Evolutionary conservation across 2,888 invertebrate species (phyloP), one percentile per base, ranked within the genome.

Genomic region (Mythimna ferrago): DNA sequence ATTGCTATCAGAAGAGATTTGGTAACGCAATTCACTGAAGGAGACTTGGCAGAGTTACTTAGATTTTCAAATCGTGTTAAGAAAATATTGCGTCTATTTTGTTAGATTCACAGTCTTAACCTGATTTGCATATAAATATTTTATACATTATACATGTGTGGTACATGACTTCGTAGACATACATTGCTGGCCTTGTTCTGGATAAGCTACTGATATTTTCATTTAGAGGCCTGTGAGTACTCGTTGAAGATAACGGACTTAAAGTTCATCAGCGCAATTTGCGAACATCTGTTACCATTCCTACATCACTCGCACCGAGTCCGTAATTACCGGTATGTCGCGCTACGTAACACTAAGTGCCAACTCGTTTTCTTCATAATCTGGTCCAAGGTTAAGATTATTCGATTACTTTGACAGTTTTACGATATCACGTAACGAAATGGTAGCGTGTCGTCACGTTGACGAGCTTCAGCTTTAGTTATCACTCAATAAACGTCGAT

Each of bases 251-350:
- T 75, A 78, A 69, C 76, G 58, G 44, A 66, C 71, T 79, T 82
- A 81, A 81, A 81, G 81, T 81, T 82, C 82, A 82, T 71, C 67
- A 68, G n/a, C 16, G 78, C 56, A 76, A 71, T 76, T 82, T 64
- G 38, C 69, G 66, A 83, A 79, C 86, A 85, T 83, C 79, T 84
- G 86, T 83, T 81, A 76, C 72, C 48, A 73, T 81, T 83, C 54
- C 67, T 67, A 60, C 73, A 35, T 58, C 54, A 69, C 65, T 66
- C 35, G 48, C 16, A 54, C 53, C n/a, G 38, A 66, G 66, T 60
- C 61, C 57, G 60, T 54, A 73, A 75, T 72, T 81, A 71, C 71
- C 66, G 32, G 78, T 75, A 73, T 71, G 65, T 68, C 57, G 26
- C 57, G 44, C 54, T 63, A 72, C 73, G 71, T 71, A 74, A 81